Percentiles rank a stretch among this genome's conserved stretches.
Evolutionary conservation across 1,140 invertebrate genomes (phyloP).

Genomic region (Macrobrachium rosenbergii): DNA sequence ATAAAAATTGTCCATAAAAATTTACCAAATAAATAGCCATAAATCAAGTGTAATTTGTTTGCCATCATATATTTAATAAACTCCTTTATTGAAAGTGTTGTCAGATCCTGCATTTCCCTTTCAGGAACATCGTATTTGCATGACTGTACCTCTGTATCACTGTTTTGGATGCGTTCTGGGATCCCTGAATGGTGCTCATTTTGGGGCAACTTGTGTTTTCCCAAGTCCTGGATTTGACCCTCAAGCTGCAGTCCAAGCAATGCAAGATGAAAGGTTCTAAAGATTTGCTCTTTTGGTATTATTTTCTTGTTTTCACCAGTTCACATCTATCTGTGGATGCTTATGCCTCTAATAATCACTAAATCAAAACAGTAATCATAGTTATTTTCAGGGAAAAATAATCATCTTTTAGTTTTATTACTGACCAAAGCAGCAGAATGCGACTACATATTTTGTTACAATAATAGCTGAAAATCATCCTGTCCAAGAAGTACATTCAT

Average conservation of each 20-base stretch:
- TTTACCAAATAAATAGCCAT: no score
- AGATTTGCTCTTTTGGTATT: neutral
- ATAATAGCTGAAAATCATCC: no score
- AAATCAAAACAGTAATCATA: no score
- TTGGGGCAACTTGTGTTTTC: conserved; percentile 80
- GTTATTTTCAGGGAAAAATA: no score
- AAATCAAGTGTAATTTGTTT: no score
- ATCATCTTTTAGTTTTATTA: no score
- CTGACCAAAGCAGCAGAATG: no score
- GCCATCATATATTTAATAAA: no score
- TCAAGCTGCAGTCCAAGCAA: conserved; percentile 76
- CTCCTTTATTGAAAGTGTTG: no score
- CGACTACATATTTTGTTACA: no score
- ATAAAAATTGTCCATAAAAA: no score
- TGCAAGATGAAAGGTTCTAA: conserved; percentile 80
- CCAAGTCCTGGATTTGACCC: conserved; percentile 80
- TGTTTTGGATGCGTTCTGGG: conserved; percentile 86
- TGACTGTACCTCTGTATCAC: conserved; percentile 93
- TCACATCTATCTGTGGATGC: neutral
- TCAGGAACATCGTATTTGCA: conserved; percentile 73
- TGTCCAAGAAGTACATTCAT: no score
- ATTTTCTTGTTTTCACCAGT: neutral
- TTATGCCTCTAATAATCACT: neutral
- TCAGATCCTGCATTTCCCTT: conserved; percentile 44
- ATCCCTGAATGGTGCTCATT: conserved; percentile 75